Evolutionary conservation across 2,113 vertebrate species (phyloP).

Genomic region (Sander lucioperca): DNA sequence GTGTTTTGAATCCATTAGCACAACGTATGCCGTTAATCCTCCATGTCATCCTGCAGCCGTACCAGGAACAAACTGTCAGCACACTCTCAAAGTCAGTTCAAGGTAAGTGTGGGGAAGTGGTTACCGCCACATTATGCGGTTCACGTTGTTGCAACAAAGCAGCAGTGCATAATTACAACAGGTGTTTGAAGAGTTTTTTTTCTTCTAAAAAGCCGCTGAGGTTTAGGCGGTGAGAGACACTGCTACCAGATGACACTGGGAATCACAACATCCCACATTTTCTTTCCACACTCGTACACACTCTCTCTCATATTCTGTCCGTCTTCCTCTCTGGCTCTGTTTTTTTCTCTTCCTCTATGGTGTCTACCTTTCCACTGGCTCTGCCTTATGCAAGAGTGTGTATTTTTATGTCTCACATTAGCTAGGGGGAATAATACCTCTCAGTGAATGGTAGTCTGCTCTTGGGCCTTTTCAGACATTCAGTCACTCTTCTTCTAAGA

Average conservation of each 20-base stretch:
- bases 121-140: conserved; percentile 58
- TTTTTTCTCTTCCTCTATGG: conserved; percentile 63
- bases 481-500: conserved; percentile 84
- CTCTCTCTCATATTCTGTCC: conserved; percentile 40
- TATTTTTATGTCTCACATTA: conserved; percentile 80
- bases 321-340: conserved; percentile 50
- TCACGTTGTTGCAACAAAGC: conserved; percentile 61
- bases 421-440: conserved; percentile 76
- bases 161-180: conserved; percentile 73
- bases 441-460: conserved; percentile 77
- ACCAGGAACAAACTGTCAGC: conserved; percentile 50
- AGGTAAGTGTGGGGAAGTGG: conserved; percentile 57
- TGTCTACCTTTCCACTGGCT: conserved; percentile 80
- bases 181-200: conserved; percentile 60
- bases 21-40: conserved; percentile 3
- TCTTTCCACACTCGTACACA: conserved; percentile 49
- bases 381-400: conserved; percentile 68
- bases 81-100: conserved; percentile 27
- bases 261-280: conserved; percentile 68
- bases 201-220: conserved; percentile 56
- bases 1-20: conserved; percentile 4
- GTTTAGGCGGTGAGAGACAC: conserved; percentile 46
- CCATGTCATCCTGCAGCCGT: conserved; percentile 2
- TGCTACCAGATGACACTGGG: conserved; percentile 69
- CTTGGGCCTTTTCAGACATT: conserved; percentile 82